Percentiles rank a stretch among this genome's conserved stretches.
These are phyloP conservation scores for Agrochola macilenta DNA, from an alignment of 2,888 invertebrate genomes.

Conservation along the genomic window DNA sequence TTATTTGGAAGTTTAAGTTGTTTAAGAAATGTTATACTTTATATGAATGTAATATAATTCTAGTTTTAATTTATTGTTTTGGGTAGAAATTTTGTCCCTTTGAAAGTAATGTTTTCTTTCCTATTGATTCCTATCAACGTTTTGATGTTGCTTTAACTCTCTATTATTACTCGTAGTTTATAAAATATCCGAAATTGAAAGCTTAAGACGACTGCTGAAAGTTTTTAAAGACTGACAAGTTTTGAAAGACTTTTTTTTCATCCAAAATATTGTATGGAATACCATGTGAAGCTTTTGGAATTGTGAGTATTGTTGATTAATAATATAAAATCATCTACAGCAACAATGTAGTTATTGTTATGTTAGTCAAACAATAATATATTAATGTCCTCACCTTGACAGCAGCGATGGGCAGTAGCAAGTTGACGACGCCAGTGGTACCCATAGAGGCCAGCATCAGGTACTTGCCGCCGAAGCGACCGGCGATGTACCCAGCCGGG, in stretches of 20 bases:
- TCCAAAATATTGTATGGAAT: background rate
- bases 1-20: constrained; percentile 15
- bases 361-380: background rate
- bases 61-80: background rate
- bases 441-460: constrained; percentile 89
- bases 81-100: background rate
- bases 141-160: background rate
- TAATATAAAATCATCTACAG: too few species aligned
- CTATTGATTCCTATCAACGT: background rate
- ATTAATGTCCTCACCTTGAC: constrained; percentile 69
- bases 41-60: background rate
- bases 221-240: too few species aligned
- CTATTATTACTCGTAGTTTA: background rate
- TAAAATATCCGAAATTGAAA: background rate
- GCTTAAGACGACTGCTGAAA: background rate
- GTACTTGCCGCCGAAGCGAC: constrained; percentile 94
- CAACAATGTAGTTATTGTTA: background rate
- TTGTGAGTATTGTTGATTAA: too few species aligned
- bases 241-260: background rate
- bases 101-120: background rate
- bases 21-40: background rate
- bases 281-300: background rate
- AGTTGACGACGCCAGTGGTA: constrained; percentile 80
- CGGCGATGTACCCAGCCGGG: constrained; percentile 93
- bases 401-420: constrained; percentile 82